Evolutionary conservation across 2,888 invertebrate genomes (phyloP).

Genomic region (Plemyria rubiginata): DNA sequence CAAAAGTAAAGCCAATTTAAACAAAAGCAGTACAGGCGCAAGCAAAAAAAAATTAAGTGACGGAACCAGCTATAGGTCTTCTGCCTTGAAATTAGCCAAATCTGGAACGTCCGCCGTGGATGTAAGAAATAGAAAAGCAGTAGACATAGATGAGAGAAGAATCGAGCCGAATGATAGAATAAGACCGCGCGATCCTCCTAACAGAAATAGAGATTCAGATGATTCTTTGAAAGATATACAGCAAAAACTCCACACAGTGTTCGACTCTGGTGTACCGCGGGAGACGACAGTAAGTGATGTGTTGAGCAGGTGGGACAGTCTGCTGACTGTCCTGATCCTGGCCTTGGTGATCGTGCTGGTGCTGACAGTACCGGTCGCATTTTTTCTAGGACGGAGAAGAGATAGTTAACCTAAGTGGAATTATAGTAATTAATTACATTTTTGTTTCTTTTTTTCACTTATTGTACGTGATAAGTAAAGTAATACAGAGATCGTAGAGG

Average conservation of each 20-base stretch:
- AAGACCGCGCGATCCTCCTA: not conserved
- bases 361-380: slow-evolving; percentile 50
- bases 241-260: not conserved
- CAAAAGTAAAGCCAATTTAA: slow-evolving; percentile 1
- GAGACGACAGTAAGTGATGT: slow-evolving; percentile 6
- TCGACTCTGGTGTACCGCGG: slow-evolving; percentile 4
- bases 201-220: not conserved
- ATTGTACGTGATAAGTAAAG: not conserved
- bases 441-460: slow-evolving; percentile 29
- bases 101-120: not conserved
- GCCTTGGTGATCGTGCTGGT: slow-evolving; percentile 51
- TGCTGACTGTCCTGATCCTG: slow-evolving; percentile 51
- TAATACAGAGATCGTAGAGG: not conserved
- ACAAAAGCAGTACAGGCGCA: slow-evolving; percentile 1
- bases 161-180: not conserved
- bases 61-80: not conserved
- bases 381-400: slow-evolving; percentile 43
- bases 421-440: slow-evolving; percentile 43
- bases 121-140: slow-evolving; percentile 3
- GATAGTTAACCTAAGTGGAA: slow-evolving; percentile 48
- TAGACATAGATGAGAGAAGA: slow-evolving; percentile 4
- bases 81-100: slow-evolving; percentile 8
- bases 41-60: slow-evolving; percentile 6
- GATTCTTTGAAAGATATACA: slow-evolving; percentile 18
- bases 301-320: slow-evolving; percentile 48